A percentile compares a stretch with the other conserved stretches of the same genome.
Evolutionary conservation across 2,888 invertebrate genomes (phyloP).

Genomic region (Drosophila emarginata): DNA sequence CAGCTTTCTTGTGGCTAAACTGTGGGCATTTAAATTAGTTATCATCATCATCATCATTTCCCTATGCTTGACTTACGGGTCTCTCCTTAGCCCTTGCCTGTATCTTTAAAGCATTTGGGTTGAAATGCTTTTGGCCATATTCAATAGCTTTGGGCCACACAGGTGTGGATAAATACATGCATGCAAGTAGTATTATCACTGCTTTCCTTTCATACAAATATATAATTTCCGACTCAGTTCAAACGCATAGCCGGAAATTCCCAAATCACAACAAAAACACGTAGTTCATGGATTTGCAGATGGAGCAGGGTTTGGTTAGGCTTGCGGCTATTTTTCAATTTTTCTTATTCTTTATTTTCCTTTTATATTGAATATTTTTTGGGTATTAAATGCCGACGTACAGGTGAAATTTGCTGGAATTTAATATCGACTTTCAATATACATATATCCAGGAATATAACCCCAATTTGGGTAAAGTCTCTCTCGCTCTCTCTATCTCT

Average conservation of each 20-base stretch:
- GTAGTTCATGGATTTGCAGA: conserved; percentile 22
- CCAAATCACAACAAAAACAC: conserved; percentile 64
- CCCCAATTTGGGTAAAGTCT: conserved; percentile 16
- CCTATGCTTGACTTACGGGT: neutral
- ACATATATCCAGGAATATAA: conserved; percentile 30
- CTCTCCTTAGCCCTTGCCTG: too few species aligned
- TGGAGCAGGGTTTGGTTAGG: neutral
- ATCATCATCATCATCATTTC: neutral
- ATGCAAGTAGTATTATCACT: conserved; percentile 8
- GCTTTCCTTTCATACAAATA: conserved; percentile 48
- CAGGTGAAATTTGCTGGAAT: conserved; percentile 41
- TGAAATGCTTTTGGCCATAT: conserved; percentile 18
- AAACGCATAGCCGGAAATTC: conserved; percentile 28
- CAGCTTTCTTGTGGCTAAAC: conserved; percentile 11
- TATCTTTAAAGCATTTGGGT: neutral
- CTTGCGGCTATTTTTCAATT: conserved; percentile 22
- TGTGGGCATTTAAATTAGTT: conserved; percentile 17
- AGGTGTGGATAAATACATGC: conserved; percentile 3
- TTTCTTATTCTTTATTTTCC: conserved; percentile 10
- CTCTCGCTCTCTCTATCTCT: neutral
- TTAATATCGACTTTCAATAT: conserved; percentile 52
- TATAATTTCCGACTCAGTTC: conserved; percentile 36
- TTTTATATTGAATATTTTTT: conserved; percentile 52
- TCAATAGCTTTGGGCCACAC: conserved; percentile 1
- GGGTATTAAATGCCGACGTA: conserved; percentile 25